Conservation (phyloP, 2,888 invertebrate genomes). For the Callosobruchus maculatus region DNA sequence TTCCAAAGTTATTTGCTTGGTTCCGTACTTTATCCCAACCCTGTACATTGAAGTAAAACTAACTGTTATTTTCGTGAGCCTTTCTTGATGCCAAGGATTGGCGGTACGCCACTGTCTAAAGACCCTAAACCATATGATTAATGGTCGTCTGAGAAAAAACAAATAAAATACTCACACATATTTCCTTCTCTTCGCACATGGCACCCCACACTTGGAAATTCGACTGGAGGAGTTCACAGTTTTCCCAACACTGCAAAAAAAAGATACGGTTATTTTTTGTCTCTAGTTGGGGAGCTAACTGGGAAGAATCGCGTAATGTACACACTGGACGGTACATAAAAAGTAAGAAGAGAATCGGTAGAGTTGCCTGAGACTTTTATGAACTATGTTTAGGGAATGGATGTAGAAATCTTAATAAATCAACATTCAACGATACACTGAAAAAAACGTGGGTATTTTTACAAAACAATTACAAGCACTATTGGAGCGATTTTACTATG, state of each 20-base stretch:
- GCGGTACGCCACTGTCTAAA: neutral
- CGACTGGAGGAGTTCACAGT: slow-evolving; percentile 68
- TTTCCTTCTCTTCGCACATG: slow-evolving; percentile 67
- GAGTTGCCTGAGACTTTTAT: neutral
- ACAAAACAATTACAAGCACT: too few relatives aligned
- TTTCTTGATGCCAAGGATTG: too few relatives aligned
- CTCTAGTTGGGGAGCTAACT: neutral
- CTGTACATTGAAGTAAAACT: too few relatives aligned
- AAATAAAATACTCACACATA: slow-evolving; percentile 61
- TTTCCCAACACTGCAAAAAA: slow-evolving; percentile 73
- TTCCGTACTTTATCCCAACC: too few relatives aligned
- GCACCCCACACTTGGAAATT: slow-evolving; percentile 71
- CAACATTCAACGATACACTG: too few relatives aligned
- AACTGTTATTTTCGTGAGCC: too few relatives aligned
- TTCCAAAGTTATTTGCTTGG: too few relatives aligned
- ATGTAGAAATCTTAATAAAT: too few relatives aligned
- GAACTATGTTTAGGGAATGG: too few relatives aligned
- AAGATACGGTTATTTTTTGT: slow-evolving; percentile 20
- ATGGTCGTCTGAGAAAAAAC: neutral
- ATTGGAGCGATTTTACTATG: too few relatives aligned
- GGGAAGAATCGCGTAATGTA: neutral
- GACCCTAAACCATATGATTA: neutral
- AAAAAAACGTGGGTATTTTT: too few relatives aligned
- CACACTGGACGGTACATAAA: neutral
- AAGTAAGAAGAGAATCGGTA: neutral